These are phyloP conservation scores for Acipenser transmontanus DNA, from an alignment of 2,797 vertebrate genomes.

Conservation along the genomic window DNA sequence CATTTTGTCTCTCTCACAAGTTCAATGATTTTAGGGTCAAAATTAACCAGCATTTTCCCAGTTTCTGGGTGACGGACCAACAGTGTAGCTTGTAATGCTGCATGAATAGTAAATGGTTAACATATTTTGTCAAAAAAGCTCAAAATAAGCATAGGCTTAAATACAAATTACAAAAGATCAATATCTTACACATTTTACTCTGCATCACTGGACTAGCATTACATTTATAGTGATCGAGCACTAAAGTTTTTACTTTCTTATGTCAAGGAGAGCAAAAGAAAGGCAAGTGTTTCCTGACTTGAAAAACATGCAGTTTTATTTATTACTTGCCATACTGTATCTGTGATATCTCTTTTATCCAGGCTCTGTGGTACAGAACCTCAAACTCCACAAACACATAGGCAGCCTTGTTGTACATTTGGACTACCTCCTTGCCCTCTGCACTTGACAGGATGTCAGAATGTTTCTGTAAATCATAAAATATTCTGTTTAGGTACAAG, in stretches of 20 bases:
- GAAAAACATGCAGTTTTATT: background rate
- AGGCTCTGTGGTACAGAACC: slow-evolving; percentile 53
- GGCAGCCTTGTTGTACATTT: slow-evolving; percentile 64
- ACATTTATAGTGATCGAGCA: too few relatives aligned
- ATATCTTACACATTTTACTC: too few relatives aligned
- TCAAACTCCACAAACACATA: slow-evolving; percentile 63
- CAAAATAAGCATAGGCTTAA: too few relatives aligned
- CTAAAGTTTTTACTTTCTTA: too few relatives aligned
- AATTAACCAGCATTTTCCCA: slow-evolving; percentile 63
- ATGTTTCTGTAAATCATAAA: slow-evolving; percentile 49
- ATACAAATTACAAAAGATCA: too few relatives aligned
- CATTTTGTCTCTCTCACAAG: slow-evolving; percentile 65
- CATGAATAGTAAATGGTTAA: slow-evolving; percentile 21
- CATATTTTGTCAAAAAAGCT: too few relatives aligned
- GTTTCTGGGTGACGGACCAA: slow-evolving; percentile 59
- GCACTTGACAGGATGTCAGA: slow-evolving; percentile 58
- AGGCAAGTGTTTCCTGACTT: too few relatives aligned
- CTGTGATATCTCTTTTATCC: slow-evolving; percentile 60
- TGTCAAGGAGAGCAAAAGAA: too few relatives aligned
- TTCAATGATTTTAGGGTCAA: slow-evolving; percentile 66
- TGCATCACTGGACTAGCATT: too few relatives aligned
- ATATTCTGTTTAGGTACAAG: too few relatives aligned
- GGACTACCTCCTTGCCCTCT: slow-evolving; percentile 63
- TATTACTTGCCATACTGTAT: slow-evolving; percentile 55
- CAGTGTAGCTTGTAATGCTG: slow-evolving; percentile 64